Evolutionary conservation across 2,113 vertebrate species (phyloP).

Genomic region (Sylvilagus bachmani): DNA sequence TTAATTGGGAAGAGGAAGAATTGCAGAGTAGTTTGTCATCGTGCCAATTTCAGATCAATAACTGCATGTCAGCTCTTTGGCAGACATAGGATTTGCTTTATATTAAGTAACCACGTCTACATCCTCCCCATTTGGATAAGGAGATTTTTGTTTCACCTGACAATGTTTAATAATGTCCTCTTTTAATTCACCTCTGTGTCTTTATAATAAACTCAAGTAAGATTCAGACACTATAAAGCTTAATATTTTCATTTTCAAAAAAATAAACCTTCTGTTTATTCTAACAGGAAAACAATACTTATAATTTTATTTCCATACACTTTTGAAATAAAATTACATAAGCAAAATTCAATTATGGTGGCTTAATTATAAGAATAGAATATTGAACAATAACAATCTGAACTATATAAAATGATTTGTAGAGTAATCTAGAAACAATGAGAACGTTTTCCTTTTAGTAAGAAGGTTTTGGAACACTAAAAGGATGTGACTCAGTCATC

Average conservation of each 20-base stretch:
- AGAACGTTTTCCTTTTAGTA: neutral
- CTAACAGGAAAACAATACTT: neutral
- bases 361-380: slow-evolving; percentile 9
- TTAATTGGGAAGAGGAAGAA: slow-evolving; percentile 80
- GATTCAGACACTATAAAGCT: slow-evolving; percentile 35
- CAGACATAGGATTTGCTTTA: slow-evolving; percentile 1
- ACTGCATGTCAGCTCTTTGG: neutral
- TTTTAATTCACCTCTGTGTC: slow-evolving; percentile 28
- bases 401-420: slow-evolving; percentile 6
- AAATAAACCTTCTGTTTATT: slow-evolving; percentile 22
- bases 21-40: slow-evolving; percentile 69
- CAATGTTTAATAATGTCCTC: neutral
- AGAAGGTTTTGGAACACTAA: slow-evolving; percentile 14
- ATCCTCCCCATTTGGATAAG: neutral
- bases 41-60: slow-evolving; percentile 77
- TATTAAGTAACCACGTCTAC: neutral
- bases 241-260: neutral
- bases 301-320: neutral
- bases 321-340: slow-evolving; percentile 50
- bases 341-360: slow-evolving; percentile 18
- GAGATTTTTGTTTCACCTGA: slow-evolving; percentile 46
- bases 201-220: slow-evolving; percentile 4
- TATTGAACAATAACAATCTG: neutral
- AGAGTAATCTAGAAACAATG: neutral
- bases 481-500: neutral